Conservation (phyloP, 2,113 vertebrate species). For the Microcebus ravelobensis region DNA sequence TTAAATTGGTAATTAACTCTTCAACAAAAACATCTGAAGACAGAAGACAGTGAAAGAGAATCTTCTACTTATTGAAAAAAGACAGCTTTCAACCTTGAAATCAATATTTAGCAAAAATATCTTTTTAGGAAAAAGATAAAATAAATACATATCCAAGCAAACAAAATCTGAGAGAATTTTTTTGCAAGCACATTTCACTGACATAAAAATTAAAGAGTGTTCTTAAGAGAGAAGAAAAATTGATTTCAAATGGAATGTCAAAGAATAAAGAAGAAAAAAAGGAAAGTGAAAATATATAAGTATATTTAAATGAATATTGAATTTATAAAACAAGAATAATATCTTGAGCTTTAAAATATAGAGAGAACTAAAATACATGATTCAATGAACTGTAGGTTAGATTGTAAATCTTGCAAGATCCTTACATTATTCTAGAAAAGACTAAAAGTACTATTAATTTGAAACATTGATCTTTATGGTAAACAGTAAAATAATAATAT, state of each 20-base stretch:
- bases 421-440: not conserved
- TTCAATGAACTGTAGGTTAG: not conserved
- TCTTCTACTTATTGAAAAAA: not conserved
- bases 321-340: not conserved
- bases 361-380: not conserved
- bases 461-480: not conserved
- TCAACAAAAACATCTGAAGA: not conserved
- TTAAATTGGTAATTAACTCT: not conserved
- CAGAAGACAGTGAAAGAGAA: not conserved
- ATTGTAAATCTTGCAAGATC: not conserved
- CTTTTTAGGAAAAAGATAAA: not conserved
- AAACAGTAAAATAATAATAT: not conserved
- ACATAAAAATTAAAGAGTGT: not conserved
- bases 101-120: not conserved
- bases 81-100: not conserved
- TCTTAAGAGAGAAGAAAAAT: not conserved
- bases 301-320: not conserved
- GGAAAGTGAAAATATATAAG: not conserved
- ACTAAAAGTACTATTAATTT: not conserved
- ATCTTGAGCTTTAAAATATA: not conserved
- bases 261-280: not conserved
- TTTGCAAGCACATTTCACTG: not conserved
- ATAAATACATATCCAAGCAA: not conserved
- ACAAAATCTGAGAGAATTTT: not conserved
- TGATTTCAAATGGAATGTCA: not conserved